Percentiles rank a stretch among this genome's conserved stretches.
Evolutionary conservation across 2,888 invertebrate genomes (phyloP).

Genomic region (Hemithea aestivaria): DNA sequence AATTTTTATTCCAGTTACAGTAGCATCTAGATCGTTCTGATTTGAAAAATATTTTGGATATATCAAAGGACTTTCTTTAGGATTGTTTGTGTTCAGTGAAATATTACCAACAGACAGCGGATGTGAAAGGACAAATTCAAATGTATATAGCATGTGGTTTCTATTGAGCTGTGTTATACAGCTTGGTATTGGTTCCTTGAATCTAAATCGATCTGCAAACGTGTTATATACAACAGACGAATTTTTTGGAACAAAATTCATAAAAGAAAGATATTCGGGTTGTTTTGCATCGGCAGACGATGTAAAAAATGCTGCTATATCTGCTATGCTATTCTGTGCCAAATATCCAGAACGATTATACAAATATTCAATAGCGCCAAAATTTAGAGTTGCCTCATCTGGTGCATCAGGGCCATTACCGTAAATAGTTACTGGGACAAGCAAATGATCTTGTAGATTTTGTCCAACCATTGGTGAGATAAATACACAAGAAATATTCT

Average conservation of each 20-base stretch:
- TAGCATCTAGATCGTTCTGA: conserved; percentile 66
- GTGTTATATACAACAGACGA: conserved; percentile 17
- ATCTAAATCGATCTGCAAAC: conserved; percentile 37
- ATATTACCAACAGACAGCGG: conserved; percentile 78
- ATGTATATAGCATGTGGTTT: conserved; percentile 43
- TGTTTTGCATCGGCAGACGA: conserved; percentile 38
- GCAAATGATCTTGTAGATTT: conserved; percentile 76
- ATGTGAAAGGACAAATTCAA: conserved; percentile 56
- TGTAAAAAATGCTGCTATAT: conserved; percentile 59
- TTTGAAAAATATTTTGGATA: conserved; percentile 81
- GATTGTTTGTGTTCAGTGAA: conserved; percentile 74
- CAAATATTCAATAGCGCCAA: conserved; percentile 66
- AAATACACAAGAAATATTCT: conserved; percentile 50
- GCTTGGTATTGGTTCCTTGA: conserved; percentile 35
- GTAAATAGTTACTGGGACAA: conserved; percentile 52
- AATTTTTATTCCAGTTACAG: conserved; percentile 44
- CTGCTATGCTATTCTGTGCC: conserved; percentile 69
- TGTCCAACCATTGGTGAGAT: conserved; percentile 69
- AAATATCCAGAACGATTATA: conserved; percentile 71
- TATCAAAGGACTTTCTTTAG: conserved; percentile 79
- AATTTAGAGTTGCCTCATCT: conserved; percentile 32
- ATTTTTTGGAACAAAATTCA: conserved; percentile 45
- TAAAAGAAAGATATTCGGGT: conserved; percentile 49
- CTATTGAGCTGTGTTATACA: conserved; percentile 39
- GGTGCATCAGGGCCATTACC: conserved; percentile 40